Evolutionary conservation across 1,140 invertebrate genomes (phyloP).

Genomic region (Plectus sambesii): DNA sequence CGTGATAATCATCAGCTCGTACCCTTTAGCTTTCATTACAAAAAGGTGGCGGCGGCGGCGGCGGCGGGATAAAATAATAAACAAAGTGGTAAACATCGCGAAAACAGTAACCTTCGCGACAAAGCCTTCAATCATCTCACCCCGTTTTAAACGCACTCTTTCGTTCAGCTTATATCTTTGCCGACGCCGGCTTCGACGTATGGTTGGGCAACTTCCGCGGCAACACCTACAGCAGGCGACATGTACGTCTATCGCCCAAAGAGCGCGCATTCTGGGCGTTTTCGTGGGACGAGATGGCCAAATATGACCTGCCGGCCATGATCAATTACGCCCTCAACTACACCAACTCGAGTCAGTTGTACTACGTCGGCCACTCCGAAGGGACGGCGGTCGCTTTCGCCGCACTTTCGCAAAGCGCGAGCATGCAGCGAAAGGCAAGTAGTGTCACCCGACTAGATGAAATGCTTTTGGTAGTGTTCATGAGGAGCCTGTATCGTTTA

Average conservation of each 20-base stretch:
- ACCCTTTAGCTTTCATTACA: no score
- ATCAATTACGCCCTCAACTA: constrained; percentile 55
- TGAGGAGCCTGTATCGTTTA: constrained; percentile 10
- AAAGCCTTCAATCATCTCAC: no score
- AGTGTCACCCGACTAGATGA: constrained; percentile 1
- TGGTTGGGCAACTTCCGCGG: constrained; percentile 60
- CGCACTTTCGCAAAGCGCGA: constrained; percentile 34
- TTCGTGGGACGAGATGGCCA: constrained; percentile 57
- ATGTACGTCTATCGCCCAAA: constrained; percentile 39
- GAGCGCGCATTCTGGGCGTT: constrained; percentile 45
- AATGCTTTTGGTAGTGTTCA: background rate
- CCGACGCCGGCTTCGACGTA: constrained; percentile 61
- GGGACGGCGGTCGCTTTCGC: constrained; percentile 49
- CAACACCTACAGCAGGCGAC: constrained; percentile 55
- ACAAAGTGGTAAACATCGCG: no score
- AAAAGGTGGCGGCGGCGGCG: no score
- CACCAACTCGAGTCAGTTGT: constrained; percentile 53
- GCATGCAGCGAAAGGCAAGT: constrained; percentile 23
- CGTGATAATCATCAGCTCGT: no score
- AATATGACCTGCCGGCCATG: constrained; percentile 57
- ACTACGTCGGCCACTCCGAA: constrained; percentile 58
- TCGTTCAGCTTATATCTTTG: constrained; percentile 53
- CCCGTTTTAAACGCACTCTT: no score
- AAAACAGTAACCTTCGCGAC: no score
- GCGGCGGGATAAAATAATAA: no score